Conservation (phyloP, 2,888 invertebrate species). For the Petrolisthes manimaculis region DNA sequence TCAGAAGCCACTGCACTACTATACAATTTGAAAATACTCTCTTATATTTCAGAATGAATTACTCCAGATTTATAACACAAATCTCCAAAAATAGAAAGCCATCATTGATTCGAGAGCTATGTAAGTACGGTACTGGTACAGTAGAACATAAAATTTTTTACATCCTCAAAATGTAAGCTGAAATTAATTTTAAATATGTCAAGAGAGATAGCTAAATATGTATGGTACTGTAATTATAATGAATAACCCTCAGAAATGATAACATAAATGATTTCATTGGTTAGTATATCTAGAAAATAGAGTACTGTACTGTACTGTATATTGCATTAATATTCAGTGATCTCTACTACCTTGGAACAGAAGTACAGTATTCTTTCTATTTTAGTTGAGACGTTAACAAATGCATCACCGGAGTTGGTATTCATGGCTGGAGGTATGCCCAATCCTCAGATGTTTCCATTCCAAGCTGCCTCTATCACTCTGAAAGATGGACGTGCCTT, state of each 20-base stretch:
- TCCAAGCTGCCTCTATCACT: conserved; percentile 76
- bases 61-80: conserved; percentile 45
- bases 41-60: conserved; percentile 46
- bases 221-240: background rate
- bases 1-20: too few species aligned
- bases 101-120: conserved; percentile 47
- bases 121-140: conserved; percentile 19
- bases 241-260: background rate
- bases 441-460: conserved; percentile 80
- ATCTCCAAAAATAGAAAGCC: conserved; percentile 44
- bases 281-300: too few species aligned
- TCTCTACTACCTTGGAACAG: background rate
- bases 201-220: background rate
- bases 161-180: background rate
- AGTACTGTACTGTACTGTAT: too few species aligned
- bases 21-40: too few species aligned
- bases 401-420: conserved; percentile 66
- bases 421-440: conserved; percentile 80
- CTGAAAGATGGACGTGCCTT: conserved; percentile 74
- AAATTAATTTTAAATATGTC: background rate
- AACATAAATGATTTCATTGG: too few species aligned
- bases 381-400: conserved; percentile 57
- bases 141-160: background rate
- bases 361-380: background rate
- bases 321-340: background rate